Evolutionary conservation across 2,113 vertebrate species (phyloP), one percentile per base, ranked within the genome.

Genomic region (Colaptes auratus): DNA sequence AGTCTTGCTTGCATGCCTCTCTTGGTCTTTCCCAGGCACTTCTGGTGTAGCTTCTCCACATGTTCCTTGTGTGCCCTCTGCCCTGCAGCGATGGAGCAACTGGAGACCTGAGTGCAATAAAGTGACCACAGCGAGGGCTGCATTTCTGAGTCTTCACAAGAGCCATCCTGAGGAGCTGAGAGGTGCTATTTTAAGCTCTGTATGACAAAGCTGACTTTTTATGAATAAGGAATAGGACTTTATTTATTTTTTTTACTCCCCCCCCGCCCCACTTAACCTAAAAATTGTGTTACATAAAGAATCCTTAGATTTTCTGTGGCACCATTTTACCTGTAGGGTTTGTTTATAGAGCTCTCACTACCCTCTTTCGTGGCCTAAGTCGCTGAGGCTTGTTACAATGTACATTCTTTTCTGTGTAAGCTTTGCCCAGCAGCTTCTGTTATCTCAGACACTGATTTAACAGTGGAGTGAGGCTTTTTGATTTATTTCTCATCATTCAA

Each of bases 401-500:
- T 67, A 23, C 7, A 6, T 63, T 66, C 53, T 74, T 30, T 16
- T 81, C 30, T 0, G 0, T 7, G 0, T 72, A 56, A 74, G 6
- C 61, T 90, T 84, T 84, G 8, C 46, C 30, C 65, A n/a, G 53
- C 48, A 56, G 7, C 12, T 52, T 60, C n/a, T 82, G 17, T 60
- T 77, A 30, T 30, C 52, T 71, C 56, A 42, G 25, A 24, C 8
- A 23, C 21, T 67, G 60, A 88, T 88, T 92, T 93, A 81, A 59
- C n/a, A 36, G 15, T 33, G 12, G 50, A 24, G 1, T 44, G 31
- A 23, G 10, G 14, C 6, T 24, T 42, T 46, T 28, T 23, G 42
- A 30, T n/a, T 17, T 1, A 48, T 60, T 94, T 76, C 60, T 88
- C 15, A 24, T 48, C 76, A 33, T 91, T 92, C 88, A 78, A 75